A percentile compares a stretch with the other conserved stretches of the same genome.
phyloP scores from a whole-genome alignment of 2,888 invertebrate genomes.

The Drosophila quasianomalipes region DNA sequence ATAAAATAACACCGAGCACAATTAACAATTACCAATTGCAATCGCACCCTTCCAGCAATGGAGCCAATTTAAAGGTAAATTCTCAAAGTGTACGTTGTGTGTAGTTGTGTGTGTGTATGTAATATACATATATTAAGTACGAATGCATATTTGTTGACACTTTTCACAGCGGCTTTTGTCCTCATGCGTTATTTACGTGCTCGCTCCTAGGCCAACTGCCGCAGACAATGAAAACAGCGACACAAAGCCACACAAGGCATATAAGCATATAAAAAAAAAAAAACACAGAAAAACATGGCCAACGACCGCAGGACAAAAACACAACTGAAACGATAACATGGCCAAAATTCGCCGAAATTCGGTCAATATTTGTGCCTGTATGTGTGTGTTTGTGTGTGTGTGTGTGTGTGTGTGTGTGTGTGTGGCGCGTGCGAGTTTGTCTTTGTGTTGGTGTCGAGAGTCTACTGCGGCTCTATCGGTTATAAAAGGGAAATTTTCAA shows the following conservation, averaged over 20 bases:
- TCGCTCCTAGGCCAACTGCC: conserved; percentile 36
- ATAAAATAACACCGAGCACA: conserved; percentile 14
- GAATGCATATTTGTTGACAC: conserved; percentile 11
- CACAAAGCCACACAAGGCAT: conserved; percentile 29
- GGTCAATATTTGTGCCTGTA: conserved; percentile 72
- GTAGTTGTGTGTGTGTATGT: neutral
- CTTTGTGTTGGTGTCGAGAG: conserved; percentile 4
- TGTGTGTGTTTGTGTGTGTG: conserved; percentile 12
- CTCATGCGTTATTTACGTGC: conserved; percentile 57
- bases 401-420: conserved; percentile 6
- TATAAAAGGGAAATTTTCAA: conserved; percentile 55
- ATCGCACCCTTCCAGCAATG: neutral
- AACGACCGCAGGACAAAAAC: conserved; percentile 43
- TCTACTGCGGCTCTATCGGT: conserved; percentile 11
- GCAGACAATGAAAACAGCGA: conserved; percentile 56
- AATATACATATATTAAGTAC: conserved; percentile 1
- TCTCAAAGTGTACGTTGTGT: neutral
- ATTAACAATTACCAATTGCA: conserved; percentile 49
- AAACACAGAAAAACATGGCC: conserved; percentile 30
- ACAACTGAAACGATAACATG: conserved; percentile 49
- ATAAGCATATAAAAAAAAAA: conserved; percentile 20
- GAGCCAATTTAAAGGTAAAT: conserved; percentile 47
- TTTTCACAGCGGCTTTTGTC: conserved; percentile 3
- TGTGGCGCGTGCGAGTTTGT: conserved; percentile 21
- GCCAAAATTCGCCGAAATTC: conserved; percentile 68